A percentile compares a stretch with the other conserved stretches of the same genome.
These are phyloP conservation scores for Hydrozoanthus tunicans DNA, from an alignment of 64 coral and sea anemone species.

Conservation along the genomic window DNA sequence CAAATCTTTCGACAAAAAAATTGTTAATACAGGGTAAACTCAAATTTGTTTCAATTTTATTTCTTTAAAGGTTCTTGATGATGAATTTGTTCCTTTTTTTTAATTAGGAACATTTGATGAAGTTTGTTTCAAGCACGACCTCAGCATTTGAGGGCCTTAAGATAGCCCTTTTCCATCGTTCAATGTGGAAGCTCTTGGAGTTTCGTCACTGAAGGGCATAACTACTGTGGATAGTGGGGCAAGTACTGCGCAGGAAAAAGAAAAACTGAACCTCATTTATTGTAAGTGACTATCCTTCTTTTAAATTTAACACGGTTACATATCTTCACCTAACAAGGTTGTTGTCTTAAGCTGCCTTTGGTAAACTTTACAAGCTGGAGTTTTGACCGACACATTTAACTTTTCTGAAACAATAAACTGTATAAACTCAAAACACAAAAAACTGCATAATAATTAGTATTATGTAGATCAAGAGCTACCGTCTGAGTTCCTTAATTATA, in stretches of 20 bases:
- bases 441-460: neutral
- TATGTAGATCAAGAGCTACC: too few relatives aligned
- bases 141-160: conserved; percentile 41
- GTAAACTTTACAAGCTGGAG: neutral
- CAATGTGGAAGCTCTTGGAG: conserved; percentile 11
- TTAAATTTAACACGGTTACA: neutral
- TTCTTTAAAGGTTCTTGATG: neutral
- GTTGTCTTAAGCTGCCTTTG: neutral
- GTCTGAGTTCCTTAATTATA: too few relatives aligned
- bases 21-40: too few relatives aligned
- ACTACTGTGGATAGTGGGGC: conserved; percentile 24
- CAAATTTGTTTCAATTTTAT: neutral
- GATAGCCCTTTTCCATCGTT: conserved; percentile 18
- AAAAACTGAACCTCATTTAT: conserved; percentile 21
- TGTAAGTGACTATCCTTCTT: neutral
- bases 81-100: neutral
- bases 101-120: conserved; percentile 48
- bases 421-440: neutral
- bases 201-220: conserved; percentile 49
- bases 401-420: neutral
- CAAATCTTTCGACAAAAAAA: too few relatives aligned
- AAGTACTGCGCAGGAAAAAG: conserved; percentile 11
- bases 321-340: neutral
- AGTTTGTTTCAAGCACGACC: neutral
- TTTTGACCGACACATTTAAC: neutral